Conservation (phyloP, 2,888 invertebrate genomes). For the Orthosia gothica region DNA sequence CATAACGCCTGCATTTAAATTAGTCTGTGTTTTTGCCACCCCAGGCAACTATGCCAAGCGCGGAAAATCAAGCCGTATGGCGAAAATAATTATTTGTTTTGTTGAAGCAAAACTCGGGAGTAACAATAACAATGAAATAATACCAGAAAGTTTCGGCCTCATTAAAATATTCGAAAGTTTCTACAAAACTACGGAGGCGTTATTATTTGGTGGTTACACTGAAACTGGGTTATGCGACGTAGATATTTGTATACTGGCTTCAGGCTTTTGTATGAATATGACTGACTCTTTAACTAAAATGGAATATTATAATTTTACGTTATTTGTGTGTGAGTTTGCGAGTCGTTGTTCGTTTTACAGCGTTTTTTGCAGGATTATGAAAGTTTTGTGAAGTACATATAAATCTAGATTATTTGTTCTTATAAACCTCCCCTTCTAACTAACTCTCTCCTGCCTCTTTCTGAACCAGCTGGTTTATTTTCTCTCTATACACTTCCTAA, state of each 20-base stretch:
- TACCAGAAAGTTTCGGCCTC: slow-evolving; percentile 53
- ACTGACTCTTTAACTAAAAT: slow-evolving; percentile 7
- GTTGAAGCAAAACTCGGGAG: slow-evolving; percentile 25
- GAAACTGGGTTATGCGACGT: slow-evolving; percentile 26
- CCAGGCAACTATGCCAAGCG: too few species aligned
- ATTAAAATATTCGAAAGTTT: slow-evolving; percentile 64
- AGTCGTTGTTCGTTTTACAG: too few species aligned
- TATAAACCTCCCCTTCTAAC: too few species aligned
- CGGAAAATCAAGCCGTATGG: slow-evolving; percentile 23
- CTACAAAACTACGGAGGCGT: slow-evolving; percentile 47
- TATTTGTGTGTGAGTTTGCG: not conserved
- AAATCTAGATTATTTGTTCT: too few species aligned
- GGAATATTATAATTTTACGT: not conserved
- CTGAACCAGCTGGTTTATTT: too few species aligned
- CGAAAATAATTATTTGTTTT: slow-evolving; percentile 52
- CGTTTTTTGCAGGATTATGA: too few species aligned
- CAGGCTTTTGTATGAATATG: slow-evolving; percentile 9
- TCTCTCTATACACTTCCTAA: too few species aligned
- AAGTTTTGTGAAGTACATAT: too few species aligned
- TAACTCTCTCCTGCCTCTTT: too few species aligned
- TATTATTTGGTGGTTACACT: slow-evolving; percentile 43
- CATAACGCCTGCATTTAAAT: slow-evolving; percentile 27
- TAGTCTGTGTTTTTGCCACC: slow-evolving; percentile 19
- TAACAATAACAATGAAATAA: slow-evolving; percentile 60
- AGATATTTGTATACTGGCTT: slow-evolving; percentile 26